These are phyloP conservation scores for Lacanobia oleracea DNA, from an alignment of 2,888 invertebrate genomes.

Conservation along the genomic window DNA sequence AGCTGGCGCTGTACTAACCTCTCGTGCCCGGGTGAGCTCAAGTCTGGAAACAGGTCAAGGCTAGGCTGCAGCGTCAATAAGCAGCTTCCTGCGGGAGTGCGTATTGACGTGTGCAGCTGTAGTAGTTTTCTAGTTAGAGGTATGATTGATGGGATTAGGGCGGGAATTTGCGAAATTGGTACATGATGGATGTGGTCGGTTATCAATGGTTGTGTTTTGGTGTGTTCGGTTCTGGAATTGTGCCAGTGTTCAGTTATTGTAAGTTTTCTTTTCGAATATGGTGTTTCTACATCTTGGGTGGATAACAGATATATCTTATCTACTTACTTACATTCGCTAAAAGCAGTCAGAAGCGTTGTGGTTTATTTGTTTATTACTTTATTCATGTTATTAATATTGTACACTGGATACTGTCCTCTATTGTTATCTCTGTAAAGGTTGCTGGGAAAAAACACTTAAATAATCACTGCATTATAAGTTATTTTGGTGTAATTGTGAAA, in stretches of 20 bases:
- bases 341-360: no score
- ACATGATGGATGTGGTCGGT: conserved; percentile 23
- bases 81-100: conserved; percentile 50
- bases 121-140: conserved; percentile 18
- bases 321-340: no score
- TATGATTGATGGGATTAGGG: conserved; percentile 26
- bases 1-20: conserved; percentile 26
- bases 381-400: no score
- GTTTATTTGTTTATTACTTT: no score
- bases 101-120: conserved; percentile 41
- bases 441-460: no score
- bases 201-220: not conserved
- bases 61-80: conserved; percentile 46
- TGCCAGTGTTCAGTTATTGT: no score
- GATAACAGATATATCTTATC: not conserved
- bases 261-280: not conserved
- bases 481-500: no score
- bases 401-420: no score
- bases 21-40: conserved; percentile 36
- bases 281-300: not conserved
- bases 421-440: no score
- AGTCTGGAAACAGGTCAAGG: conserved; percentile 57
- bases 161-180: conserved; percentile 9
- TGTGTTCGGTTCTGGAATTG: not conserved
- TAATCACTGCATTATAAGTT: no score